phyloP scores from a whole-genome alignment of 2,888 invertebrate genomes.

The Orchestes rusci region DNA sequence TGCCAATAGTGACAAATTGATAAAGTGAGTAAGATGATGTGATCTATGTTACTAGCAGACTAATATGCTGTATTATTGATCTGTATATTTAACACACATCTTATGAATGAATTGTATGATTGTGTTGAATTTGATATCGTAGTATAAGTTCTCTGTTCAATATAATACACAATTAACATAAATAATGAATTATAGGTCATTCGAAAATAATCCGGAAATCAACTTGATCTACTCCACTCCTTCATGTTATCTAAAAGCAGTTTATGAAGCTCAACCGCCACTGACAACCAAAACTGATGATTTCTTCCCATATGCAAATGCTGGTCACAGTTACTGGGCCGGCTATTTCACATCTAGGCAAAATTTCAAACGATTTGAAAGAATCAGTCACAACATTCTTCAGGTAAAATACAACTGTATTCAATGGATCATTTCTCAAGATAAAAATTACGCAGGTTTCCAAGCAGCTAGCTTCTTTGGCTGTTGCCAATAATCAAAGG shows the following conservation, averaged over 20 bases:
- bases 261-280: conserved; percentile 41
- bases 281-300: conserved; percentile 72
- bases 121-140: too few relatives aligned
- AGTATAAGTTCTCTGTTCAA: too few relatives aligned
- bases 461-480: conserved; percentile 63
- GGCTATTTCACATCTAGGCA: conserved; percentile 83
- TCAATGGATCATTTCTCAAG: background rate
- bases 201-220: conserved; percentile 36
- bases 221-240: conserved; percentile 80
- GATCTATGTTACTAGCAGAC: too few relatives aligned
- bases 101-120: background rate
- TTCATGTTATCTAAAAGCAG: conserved; percentile 69
- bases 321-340: conserved; percentile 83
- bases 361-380: conserved; percentile 67
- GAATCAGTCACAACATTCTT: conserved; percentile 63
- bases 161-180: background rate
- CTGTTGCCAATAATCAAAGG: conserved; percentile 4
- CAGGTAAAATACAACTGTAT: conserved; percentile 47
- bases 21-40: conserved; percentile 31
- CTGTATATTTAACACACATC: too few relatives aligned
- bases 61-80: too few relatives aligned
- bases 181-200: conserved; percentile 29
- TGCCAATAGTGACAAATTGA: conserved; percentile 52
- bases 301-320: conserved; percentile 85
- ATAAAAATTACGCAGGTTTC: conserved; percentile 30